Percentiles rank a stretch among this genome's conserved stretches.
Evolutionary conservation across 2,113 vertebrate species (phyloP).

Genomic region (Danionella cerebrum): DNA sequence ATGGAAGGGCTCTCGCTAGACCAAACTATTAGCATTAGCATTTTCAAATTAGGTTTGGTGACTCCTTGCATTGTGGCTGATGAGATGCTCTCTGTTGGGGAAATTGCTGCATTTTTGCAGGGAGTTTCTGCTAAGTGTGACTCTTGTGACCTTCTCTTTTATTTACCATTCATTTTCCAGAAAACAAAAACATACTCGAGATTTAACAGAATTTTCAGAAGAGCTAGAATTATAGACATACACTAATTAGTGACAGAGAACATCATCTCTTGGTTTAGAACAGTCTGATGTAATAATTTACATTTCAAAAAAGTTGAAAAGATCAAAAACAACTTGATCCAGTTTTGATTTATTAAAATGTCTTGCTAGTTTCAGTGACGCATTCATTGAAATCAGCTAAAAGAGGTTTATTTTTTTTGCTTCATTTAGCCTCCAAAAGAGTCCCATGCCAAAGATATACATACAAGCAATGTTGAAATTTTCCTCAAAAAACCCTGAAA

Average conservation of each 20-base stretch:
- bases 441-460: too few relatives aligned
- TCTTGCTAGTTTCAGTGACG: conserved; percentile 27
- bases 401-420: too few relatives aligned
- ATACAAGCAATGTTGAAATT: too few relatives aligned
- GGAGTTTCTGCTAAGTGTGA: conserved; percentile 31
- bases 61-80: conserved; percentile 61
- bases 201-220: background rate
- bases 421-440: too few relatives aligned
- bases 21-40: conserved; percentile 93
- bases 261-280: too few relatives aligned
- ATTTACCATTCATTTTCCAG: conserved; percentile 27
- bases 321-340: background rate
- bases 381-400: conserved; percentile 38
- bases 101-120: conserved; percentile 41
- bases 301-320: too few relatives aligned
- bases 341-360: conserved; percentile 10
- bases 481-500: too few relatives aligned
- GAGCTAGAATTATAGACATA: background rate
- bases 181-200: conserved; percentile 4
- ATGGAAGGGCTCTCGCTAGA: conserved; percentile 83
- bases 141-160: conserved; percentile 36
- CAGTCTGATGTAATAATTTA: too few relatives aligned
- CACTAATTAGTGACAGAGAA: too few relatives aligned
- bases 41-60: conserved; percentile 70
- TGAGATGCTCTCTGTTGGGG: conserved; percentile 53